These are phyloP conservation scores for Aleiodes sp. DNA, from an alignment of 1,140 invertebrate genomes.

Conservation along the genomic window DNA sequence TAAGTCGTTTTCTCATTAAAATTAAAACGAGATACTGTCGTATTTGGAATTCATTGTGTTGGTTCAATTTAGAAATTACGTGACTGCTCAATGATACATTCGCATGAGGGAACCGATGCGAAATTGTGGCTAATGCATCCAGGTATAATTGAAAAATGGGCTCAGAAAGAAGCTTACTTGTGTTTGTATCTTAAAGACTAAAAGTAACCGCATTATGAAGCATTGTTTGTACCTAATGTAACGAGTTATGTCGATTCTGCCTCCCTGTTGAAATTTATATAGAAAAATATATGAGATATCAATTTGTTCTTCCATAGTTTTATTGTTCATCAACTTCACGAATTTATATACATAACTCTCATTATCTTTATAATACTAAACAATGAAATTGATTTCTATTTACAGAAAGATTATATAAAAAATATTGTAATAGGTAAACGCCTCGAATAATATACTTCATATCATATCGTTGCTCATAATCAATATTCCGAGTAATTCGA, in stretches of 20 bases:
- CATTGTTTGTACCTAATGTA: conserved; percentile 24
- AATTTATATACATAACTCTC: conserved; percentile 29
- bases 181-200: conserved; percentile 49
- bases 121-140: conserved; percentile 57
- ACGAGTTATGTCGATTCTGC: conserved; percentile 16
- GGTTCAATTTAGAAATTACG: conserved; percentile 53
- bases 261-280: conserved; percentile 14
- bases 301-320: neutral
- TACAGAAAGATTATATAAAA: conserved; percentile 54
- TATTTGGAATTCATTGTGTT: conserved; percentile 19
- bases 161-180: conserved; percentile 55
- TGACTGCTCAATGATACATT: conserved; percentile 56
- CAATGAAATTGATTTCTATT: conserved; percentile 43
- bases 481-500: too few species aligned
- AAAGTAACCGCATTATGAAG: conserved; percentile 16
- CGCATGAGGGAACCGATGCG: conserved; percentile 53
- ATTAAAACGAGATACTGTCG: too few species aligned
- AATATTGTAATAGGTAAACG: conserved; percentile 43
- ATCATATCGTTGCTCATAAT: too few species aligned
- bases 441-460: conserved; percentile 23
- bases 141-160: conserved; percentile 44
- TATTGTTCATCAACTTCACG: conserved; percentile 39
- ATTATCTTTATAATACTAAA: conserved; percentile 21
- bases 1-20: conserved; percentile 37
- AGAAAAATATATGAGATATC: neutral